These are phyloP conservation scores for Motacilla alba DNA, from an alignment of 2,113 vertebrate species.

Conservation along the genomic window DNA sequence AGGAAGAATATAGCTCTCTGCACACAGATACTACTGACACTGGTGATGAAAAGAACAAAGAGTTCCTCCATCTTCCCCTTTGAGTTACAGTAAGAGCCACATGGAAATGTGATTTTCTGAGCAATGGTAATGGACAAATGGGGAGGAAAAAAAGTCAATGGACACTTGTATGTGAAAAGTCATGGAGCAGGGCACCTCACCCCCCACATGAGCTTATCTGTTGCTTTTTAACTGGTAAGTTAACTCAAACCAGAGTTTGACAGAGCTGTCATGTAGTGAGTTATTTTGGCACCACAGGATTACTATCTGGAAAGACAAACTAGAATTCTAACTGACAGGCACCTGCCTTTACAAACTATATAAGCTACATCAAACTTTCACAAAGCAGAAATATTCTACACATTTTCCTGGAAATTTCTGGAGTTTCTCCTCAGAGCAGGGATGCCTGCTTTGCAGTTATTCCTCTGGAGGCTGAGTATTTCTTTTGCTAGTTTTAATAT, in stretches of 20 bases:
- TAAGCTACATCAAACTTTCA: neutral
- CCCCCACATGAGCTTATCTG: neutral
- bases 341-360: neutral
- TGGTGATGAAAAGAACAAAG: neutral
- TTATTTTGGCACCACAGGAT: neutral
- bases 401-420: neutral
- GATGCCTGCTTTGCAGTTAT: accelerated
- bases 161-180: neutral
- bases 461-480: neutral
- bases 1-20: neutral
- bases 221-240: neutral
- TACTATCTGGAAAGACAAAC: neutral
- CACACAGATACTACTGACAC: neutral
- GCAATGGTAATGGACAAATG: neutral
- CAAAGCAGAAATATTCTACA: neutral
- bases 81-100: neutral
- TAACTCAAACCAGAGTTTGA: neutral
- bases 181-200: neutral
- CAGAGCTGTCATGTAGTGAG: neutral
- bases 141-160: too few relatives aligned
- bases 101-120: neutral
- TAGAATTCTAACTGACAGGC: neutral
- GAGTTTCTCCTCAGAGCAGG: neutral
- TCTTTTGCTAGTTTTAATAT: neutral
- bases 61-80: neutral